These are phyloP conservation scores for Ariolimax columbianus DNA, from an alignment of 2,888 invertebrate genomes.

Conservation along the genomic window DNA sequence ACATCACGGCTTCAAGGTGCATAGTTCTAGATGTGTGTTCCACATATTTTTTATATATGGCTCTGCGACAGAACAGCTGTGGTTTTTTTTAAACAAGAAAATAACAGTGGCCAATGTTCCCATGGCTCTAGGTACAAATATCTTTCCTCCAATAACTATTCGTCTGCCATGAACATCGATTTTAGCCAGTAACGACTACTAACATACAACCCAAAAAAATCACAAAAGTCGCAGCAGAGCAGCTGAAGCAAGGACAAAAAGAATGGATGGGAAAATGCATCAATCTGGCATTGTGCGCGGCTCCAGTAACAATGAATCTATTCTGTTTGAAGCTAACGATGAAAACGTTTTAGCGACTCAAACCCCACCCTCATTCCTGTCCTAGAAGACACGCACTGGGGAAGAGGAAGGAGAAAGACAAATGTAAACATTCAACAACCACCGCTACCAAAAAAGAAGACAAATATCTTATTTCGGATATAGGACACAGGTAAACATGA, in stretches of 20 bases:
- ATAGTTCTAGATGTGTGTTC: no score
- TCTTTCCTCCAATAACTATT: no score
- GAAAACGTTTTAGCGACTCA: constrained; percentile 20
- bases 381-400: neutral
- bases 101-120: no score
- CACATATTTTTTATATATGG: no score
- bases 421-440: constrained; percentile 31
- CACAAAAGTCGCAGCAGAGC: neutral
- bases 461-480: constrained; percentile 27
- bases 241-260: neutral
- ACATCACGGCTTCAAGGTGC: no score
- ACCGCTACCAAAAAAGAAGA: constrained; percentile 34
- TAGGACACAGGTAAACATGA: constrained; percentile 14
- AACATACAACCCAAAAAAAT: neutral
- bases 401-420: constrained; percentile 28
- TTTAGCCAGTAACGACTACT: neutral
- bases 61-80: no score
- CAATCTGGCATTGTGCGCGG: neutral
- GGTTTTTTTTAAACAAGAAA: no score
- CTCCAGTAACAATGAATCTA: neutral
- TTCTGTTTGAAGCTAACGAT: constrained; percentile 5
- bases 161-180: no score
- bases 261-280: constrained; percentile 7
- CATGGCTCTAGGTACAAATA: no score
- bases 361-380: constrained; percentile 15